phyloP scores from a whole-genome alignment of 2,113 vertebrate genomes.

The Phylloscopus trochilus region DNA sequence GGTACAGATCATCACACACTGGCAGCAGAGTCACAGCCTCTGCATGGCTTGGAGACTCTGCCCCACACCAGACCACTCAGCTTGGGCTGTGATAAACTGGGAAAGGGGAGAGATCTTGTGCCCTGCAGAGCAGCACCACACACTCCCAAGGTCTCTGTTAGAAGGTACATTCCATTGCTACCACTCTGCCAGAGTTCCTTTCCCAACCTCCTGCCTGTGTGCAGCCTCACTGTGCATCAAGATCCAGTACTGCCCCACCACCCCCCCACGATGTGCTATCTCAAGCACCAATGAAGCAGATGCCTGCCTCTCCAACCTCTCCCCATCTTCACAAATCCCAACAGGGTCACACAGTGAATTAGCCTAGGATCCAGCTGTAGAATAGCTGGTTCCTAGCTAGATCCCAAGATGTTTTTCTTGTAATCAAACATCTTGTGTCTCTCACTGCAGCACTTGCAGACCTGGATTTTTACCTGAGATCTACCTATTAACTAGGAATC shows the following conservation, averaged over 20 bases:
- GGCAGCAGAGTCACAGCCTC: neutral
- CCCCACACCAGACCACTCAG: neutral
- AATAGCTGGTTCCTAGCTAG: neutral
- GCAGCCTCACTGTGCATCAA: neutral
- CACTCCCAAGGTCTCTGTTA: neutral
- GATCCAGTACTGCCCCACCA: neutral
- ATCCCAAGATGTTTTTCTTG: neutral
- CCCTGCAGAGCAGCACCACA: neutral
- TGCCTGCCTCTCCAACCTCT: neutral
- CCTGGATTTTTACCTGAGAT: conserved; percentile 15
- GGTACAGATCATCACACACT: neutral
- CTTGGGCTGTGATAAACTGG: neutral
- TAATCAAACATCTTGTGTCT: neutral
- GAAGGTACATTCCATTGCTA: neutral
- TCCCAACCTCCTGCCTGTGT: accelerated
- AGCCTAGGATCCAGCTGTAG: neutral
- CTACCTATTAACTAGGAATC: neutral
- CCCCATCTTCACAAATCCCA: neutral
- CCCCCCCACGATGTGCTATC: neutral
- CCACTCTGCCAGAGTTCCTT: neutral
- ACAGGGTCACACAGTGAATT: neutral
- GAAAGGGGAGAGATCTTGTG: neutral
- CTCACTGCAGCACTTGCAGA: neutral
- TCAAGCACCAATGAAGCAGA: neutral
- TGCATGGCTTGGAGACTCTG: neutral